A percentile compares a stretch with the other conserved stretches of the same genome.
Conservation (phyloP, 2,113 vertebrate genomes). For the Seriola quinqueradiata region DNA sequence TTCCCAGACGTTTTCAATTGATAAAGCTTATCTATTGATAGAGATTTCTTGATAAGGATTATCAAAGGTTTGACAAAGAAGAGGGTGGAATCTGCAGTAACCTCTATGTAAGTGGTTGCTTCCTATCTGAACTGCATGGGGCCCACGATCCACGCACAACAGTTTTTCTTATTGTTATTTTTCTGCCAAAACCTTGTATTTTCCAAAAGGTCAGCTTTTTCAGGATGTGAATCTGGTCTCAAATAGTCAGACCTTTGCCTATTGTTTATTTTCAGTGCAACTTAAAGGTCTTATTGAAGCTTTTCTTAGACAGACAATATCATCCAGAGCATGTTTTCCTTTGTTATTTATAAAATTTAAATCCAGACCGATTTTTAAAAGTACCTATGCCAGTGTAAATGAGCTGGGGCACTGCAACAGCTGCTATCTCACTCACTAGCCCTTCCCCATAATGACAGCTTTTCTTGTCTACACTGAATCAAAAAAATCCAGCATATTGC, state of each 20-base stretch:
- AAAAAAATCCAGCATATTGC: too few relatives aligned
- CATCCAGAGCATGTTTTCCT: background rate
- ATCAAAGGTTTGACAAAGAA: conserved; percentile 28
- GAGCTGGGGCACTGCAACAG: background rate
- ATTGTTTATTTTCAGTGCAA: conserved; percentile 7
- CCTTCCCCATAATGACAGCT: too few relatives aligned
- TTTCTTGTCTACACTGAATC: too few relatives aligned
- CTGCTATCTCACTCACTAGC: background rate
- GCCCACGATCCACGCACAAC: background rate
- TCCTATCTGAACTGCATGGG: background rate
- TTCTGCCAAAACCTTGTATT: conserved; percentile 21
- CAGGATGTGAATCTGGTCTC: conserved; percentile 24
- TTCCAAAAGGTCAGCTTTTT: conserved; percentile 50
- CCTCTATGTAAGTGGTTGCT: background rate
- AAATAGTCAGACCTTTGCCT: conserved; percentile 27
- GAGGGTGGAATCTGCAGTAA: conserved; percentile 29
- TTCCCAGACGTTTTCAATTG: conserved; percentile 35
- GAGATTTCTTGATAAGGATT: conserved; percentile 25
- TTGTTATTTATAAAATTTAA: background rate
- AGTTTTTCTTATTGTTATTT: conserved; percentile 6
- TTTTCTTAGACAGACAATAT: background rate
- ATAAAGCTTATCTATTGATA: conserved; percentile 33
- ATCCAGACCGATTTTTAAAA: background rate
- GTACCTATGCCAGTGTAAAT: background rate
- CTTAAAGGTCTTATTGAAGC: background rate